Base-by-base conservation (phyloP, 1,140 invertebrate genomes). In the Drosophila oshimai region DNA sequence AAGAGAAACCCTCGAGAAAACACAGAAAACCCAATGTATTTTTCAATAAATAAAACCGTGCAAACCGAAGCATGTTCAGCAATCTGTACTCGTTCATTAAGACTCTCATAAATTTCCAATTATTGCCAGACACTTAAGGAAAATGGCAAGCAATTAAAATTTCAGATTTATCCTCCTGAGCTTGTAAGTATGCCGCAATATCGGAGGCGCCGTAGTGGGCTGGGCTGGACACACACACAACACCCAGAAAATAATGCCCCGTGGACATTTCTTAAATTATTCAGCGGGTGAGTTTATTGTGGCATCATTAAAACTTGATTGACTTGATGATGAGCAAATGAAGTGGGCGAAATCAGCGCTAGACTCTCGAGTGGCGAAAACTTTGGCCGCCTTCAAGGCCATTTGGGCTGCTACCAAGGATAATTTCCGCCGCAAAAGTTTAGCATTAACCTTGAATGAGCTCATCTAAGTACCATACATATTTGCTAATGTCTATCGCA, bases 271-370 rank as follows among this genome's bases (percentile, higher is more conserved):
- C 46, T 73, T 73, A 74, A 74, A 73, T 74, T 74, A 74, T 74
- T 73, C 69, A 74, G 58, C 69, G 58, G 49, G 29, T 34, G 68
- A 69, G 22, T 51, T 71, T 70, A 28, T 49, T 70, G 67, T 70
- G 62, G 64, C 79, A 55, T 84, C 79, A 83, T 83, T 83, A 83
- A 84, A 83, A 83, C 74, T 84, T 83, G 79, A 83, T 84, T 84
- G 79, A 84, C 74, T 78, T 84, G 74, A 64, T 62, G 75, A 73
- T 76, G 54, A 47, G 58, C 55, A 54, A 45, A 64, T 49, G 44
- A 39, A 50, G 39, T 18, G 62, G 26, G 41, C 13, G 39, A 64
- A 76, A 57, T 42, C 45, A 42, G 9, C 49, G 42, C 39, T 15
- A 3, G 44, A 36, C 28, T 15, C 7, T 47, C 1, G 6, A 9